Base-by-base conservation (phyloP, 2,888 invertebrate species). In the Gortyna flavago region DNA sequence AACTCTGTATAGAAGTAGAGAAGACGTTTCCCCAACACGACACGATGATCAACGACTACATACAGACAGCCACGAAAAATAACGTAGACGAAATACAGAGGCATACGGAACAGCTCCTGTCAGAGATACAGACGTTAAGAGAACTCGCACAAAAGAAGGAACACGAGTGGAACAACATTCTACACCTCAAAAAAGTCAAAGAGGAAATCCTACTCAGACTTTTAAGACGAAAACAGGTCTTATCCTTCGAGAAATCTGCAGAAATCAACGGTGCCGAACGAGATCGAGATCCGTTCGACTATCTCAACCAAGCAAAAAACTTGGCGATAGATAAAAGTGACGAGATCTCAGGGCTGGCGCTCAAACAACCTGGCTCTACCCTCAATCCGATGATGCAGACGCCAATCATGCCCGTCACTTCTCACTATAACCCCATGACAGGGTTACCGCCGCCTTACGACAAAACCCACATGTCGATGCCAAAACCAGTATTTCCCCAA, bases 101-200 rank as follows among this genome's bases (percentile, higher is more conserved):
- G 86, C 97, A 97, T 85, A 97, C 97, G 4, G 97, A 97, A 89
- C 97, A 97, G 88, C 95, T 98, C 11, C 94, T 97, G 5, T 94
- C 97, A 0, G 98, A 98, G 91, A 97, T 98, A 80, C 97, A 98
- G 89, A 97, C 98, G 0, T 94, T 99, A 80, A 97, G 98, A 84
- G 98, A 98, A 88, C 95, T 98, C 72, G 98, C 98, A 0, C 97
- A 97, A 89, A 97, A 98, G 90, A 99, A 99, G 92, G 99, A 99
- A 95, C 97, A 97, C 88, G 99, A 99, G 93, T 98, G 98, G 98
- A 98, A 99, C 92, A 98, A 98, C 80, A 97, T 99, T 74, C 93
- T 99, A 25, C 98, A 98, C 90, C 95, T 98, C 86, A 98, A 98
- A 92, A 98, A 98, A 92, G 97, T 98, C 7, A 99, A 99, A 95